phyloP scores from a whole-genome alignment of 2,113 vertebrate species.

The Heloderma charlesbogerti region DNA sequence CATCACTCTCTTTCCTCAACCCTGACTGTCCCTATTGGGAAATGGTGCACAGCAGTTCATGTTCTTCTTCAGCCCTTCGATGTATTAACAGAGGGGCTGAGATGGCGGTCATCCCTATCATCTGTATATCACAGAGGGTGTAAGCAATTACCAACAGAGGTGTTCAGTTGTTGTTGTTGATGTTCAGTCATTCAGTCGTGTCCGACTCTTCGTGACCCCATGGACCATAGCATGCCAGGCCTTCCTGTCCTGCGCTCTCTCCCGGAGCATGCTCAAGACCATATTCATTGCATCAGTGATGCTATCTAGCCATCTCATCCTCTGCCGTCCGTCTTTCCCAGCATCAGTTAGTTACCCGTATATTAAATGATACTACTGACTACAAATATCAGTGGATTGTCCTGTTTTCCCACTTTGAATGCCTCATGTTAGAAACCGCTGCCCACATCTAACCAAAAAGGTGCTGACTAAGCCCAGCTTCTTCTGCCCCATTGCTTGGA shows the following conservation, averaged over 20 bases:
- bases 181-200: no score
- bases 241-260: no score
- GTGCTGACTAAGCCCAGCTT: neutral
- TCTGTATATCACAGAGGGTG: fast-evolving
- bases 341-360: no score
- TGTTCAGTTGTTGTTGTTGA: neutral
- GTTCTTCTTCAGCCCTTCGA: neutral
- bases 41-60: neutral
- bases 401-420: neutral
- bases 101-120: neutral
- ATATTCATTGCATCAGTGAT: no score
- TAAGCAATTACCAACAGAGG: no score
- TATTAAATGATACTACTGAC: neutral
- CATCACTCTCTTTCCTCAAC: neutral
- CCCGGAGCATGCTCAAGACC: no score
- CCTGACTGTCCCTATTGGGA: neutral
- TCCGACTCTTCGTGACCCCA: no score
- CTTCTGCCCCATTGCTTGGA: neutral
- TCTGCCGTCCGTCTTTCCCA: no score
- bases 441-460: neutral
- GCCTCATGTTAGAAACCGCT: neutral
- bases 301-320: no score
- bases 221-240: no score
- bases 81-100: neutral
- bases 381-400: no score